Conservation (phyloP, 2,888 invertebrate genomes). For the Rotaria macrura region DNA sequence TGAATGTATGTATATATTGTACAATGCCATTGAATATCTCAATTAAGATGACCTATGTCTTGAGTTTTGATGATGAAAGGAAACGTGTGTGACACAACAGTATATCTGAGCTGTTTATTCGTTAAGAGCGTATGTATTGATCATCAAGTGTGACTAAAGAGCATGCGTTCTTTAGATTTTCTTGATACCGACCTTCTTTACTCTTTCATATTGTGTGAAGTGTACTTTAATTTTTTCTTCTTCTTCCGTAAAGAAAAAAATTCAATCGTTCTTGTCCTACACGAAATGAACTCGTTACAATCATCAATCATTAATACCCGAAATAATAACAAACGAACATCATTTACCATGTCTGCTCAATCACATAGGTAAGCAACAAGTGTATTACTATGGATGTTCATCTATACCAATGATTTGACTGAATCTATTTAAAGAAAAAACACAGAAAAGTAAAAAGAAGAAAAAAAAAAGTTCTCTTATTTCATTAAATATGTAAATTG, state of each 20-base stretch:
- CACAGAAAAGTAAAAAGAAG: neutral
- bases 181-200: neutral
- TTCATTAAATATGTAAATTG: neutral
- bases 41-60: neutral
- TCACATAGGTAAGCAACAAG: neutral
- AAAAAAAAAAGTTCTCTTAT: neutral
- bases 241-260: neutral
- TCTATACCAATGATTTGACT: neutral
- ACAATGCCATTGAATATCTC: neutral
- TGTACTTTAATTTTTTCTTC: neutral
- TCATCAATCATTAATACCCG: neutral
- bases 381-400: neutral
- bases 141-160: conserved; percentile 11
- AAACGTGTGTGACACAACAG: neutral
- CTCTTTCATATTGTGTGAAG: conserved; percentile 3
- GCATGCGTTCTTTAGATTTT: neutral
- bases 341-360: neutral
- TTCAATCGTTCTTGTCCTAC: neutral
- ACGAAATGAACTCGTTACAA: neutral
- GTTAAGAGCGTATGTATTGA: neutral
- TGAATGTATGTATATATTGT: no score
- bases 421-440: no score
- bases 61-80: neutral
- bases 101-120: neutral
- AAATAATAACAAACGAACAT: neutral